A percentile compares a stretch with the other conserved stretches of the same genome.
Conservation (phyloP, 2,888 invertebrate species). For the Notodonta dromedarius region DNA sequence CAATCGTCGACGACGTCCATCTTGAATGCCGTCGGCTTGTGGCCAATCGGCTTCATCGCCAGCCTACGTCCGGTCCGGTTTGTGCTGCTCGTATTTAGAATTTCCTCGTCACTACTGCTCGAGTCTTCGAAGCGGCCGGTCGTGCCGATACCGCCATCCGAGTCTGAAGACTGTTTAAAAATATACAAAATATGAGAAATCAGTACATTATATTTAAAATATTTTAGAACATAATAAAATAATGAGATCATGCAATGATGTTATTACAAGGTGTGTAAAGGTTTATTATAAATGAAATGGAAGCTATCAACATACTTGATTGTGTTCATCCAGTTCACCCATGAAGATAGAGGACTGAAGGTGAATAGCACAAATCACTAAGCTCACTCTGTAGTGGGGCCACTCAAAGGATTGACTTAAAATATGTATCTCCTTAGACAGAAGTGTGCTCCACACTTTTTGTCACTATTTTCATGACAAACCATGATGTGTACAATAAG, state of each 20-base stretch:
- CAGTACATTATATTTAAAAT: background rate
- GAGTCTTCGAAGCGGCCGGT: constrained; percentile 67
- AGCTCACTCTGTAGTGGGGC: no score
- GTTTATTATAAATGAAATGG: no score
- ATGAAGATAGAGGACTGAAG: no score
- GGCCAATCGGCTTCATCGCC: constrained; percentile 73
- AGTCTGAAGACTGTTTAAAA: constrained; percentile 67
- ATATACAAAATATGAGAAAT: background rate
- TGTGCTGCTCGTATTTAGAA: constrained; percentile 63
- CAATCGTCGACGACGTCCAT: constrained; percentile 75
- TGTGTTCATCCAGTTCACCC: no score
- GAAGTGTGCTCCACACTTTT: no score
- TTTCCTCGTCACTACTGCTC: constrained; percentile 77
- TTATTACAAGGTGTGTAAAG: background rate
- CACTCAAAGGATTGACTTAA: no score
- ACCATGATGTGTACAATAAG: no score
- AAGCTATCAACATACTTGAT: no score
- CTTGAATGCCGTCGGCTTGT: constrained; percentile 65
- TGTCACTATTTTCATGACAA: no score
- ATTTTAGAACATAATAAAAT: background rate
- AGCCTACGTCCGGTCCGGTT: constrained; percentile 62
- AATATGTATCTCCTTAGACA: no score
- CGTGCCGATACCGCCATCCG: constrained; percentile 65
- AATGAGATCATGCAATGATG: background rate
- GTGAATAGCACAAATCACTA: no score